Evolutionary conservation across 2,888 invertebrate genomes (phyloP).

Genomic region (Piscicola geometra): DNA sequence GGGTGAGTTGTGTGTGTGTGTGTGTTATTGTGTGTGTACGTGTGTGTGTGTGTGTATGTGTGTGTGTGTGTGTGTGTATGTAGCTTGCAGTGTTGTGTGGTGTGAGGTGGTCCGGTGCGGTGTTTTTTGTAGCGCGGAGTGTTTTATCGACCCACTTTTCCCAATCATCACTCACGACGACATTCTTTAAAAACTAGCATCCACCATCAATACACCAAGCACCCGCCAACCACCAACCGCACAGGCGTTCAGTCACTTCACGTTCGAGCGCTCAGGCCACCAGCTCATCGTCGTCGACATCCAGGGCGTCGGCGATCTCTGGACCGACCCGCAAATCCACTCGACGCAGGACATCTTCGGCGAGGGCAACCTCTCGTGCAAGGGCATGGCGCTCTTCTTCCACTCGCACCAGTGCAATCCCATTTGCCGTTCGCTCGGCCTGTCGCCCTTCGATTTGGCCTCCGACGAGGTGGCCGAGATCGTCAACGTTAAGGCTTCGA

Average conservation of each 20-base stretch:
- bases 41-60: background rate
- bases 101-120: background rate
- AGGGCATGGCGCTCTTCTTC: conserved; percentile 63
- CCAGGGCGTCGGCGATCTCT: conserved; percentile 62
- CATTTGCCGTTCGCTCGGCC: conserved; percentile 59
- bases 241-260: conserved; percentile 61
- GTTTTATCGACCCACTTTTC: no score
- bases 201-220: background rate
- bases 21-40: background rate
- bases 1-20: background rate
- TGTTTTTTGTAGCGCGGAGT: background rate
- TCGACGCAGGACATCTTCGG: conserved; percentile 59
- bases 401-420: conserved; percentile 61
- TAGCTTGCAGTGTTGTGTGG: background rate
- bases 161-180: no score
- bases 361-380: conserved; percentile 61
- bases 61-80: background rate
- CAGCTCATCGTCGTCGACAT: conserved; percentile 62
- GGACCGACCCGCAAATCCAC: conserved; percentile 62
- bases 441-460: conserved; percentile 60
- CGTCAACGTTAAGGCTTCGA: background rate
- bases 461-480: conserved; percentile 49
- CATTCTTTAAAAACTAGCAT: no score
- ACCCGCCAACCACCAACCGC: background rate
- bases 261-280: conserved; percentile 63